phyloP scores from a whole-genome alignment of 2,113 vertebrate genomes.

The Loxodonta africana region DNA sequence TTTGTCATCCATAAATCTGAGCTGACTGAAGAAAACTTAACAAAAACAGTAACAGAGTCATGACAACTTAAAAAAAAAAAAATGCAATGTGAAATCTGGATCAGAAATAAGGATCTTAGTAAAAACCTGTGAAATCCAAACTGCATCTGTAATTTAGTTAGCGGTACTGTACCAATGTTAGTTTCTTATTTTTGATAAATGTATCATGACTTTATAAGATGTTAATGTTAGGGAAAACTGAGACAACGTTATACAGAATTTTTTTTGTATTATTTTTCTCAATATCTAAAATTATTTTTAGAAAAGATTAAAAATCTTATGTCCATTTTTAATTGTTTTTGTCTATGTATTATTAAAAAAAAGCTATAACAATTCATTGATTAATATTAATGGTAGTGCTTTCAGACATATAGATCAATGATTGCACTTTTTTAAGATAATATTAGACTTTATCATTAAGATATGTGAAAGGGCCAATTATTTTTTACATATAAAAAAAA shows the following conservation, averaged over 20 bases:
- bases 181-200: too few relatives aligned
- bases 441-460: background rate
- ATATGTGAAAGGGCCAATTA: background rate
- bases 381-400: background rate
- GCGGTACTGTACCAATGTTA: too few relatives aligned
- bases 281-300: background rate
- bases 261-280: background rate
- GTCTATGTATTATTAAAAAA: background rate
- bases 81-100: background rate
- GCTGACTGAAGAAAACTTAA: too few relatives aligned
- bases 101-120: background rate
- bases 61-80: too few relatives aligned
- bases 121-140: background rate
- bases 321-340: background rate
- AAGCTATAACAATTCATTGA: background rate
- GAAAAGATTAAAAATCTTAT: background rate
- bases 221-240: background rate
- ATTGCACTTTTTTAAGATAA: background rate
- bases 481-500: background rate
- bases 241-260: background rate
- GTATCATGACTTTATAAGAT: too few relatives aligned
- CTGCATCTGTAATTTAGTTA: background rate
- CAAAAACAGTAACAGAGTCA: background rate
- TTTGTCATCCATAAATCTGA: too few relatives aligned
- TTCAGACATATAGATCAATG: background rate